Conservation (phyloP, 2,113 vertebrate genomes). For the Hyperoodon ampullatus region DNA sequence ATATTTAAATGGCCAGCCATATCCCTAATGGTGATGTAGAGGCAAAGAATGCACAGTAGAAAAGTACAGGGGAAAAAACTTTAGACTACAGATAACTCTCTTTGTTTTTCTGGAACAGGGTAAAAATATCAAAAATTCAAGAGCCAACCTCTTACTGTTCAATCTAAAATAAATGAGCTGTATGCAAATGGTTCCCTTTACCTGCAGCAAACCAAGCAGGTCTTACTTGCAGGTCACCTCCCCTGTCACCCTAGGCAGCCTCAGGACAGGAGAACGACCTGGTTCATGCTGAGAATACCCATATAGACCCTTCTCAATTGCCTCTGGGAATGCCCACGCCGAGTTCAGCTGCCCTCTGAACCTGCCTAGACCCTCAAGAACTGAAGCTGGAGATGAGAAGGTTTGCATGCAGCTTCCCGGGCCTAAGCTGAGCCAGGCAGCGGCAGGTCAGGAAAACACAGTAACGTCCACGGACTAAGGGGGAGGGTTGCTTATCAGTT, state of each 20-base stretch:
- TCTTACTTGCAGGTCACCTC: background rate
- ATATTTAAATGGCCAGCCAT: background rate
- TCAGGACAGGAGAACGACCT: background rate
- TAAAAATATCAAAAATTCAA: slow-evolving; percentile 11
- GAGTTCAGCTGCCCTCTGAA: background rate
- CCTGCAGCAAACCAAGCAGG: background rate
- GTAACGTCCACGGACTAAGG: background rate
- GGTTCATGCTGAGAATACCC: background rate
- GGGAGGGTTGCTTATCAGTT: background rate
- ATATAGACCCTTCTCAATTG: background rate
- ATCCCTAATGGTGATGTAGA: background rate
- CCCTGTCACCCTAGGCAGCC: background rate
- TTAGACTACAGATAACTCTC: background rate
- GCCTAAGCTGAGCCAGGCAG: background rate
- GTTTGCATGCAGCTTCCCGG: background rate
- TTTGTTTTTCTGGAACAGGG: background rate
- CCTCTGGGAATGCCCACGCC: background rate
- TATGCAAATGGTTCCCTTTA: background rate
- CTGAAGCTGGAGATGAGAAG: background rate
- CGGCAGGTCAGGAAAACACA: background rate
- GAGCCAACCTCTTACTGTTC: background rate
- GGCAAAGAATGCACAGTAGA: background rate
- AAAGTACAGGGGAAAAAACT: background rate
- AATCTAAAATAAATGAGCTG: background rate
- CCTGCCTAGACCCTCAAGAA: background rate